Percentiles rank a stretch among this genome's conserved stretches.
These are phyloP conservation scores for Trachops cirrhosus DNA, from an alignment of 2,797 vertebrate species.

Conservation along the genomic window DNA sequence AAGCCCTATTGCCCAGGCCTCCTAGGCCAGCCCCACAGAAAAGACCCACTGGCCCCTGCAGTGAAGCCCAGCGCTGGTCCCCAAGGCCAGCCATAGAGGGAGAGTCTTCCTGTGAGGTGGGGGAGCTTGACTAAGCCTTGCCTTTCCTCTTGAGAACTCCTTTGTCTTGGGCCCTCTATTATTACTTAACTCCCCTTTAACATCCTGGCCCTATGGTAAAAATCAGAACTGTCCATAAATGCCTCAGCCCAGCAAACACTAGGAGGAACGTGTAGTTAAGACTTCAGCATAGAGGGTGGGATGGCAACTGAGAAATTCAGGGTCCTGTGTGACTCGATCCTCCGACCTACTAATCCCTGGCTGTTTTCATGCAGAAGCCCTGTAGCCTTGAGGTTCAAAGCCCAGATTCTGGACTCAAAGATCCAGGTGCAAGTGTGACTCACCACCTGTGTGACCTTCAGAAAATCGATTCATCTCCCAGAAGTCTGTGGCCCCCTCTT, in stretches of 20 bases:
- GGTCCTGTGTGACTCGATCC: not conserved
- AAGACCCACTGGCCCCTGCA: not conserved
- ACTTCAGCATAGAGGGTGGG: not conserved
- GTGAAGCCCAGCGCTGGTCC: not conserved
- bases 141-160: not conserved
- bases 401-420: not conserved
- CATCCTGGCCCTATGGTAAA: not conserved
- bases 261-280: not conserved
- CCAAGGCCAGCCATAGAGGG: not conserved
- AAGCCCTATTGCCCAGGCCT: not conserved
- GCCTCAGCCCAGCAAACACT: not conserved
- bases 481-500: not conserved
- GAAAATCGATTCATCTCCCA: not conserved
- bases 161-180: not conserved
- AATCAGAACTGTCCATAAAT: not conserved
- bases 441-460: not conserved
- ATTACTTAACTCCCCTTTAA: not conserved
- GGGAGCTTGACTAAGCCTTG: not conserved
- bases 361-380: not conserved
- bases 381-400: not conserved
- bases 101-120: not conserved
- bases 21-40: not conserved
- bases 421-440: not conserved
- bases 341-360: not conserved
- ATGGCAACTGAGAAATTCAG: not conserved